Percentiles rank a stretch among this genome's conserved stretches.
Conservation (phyloP, 2,888 invertebrate genomes). For the Alitta virens region DNA sequence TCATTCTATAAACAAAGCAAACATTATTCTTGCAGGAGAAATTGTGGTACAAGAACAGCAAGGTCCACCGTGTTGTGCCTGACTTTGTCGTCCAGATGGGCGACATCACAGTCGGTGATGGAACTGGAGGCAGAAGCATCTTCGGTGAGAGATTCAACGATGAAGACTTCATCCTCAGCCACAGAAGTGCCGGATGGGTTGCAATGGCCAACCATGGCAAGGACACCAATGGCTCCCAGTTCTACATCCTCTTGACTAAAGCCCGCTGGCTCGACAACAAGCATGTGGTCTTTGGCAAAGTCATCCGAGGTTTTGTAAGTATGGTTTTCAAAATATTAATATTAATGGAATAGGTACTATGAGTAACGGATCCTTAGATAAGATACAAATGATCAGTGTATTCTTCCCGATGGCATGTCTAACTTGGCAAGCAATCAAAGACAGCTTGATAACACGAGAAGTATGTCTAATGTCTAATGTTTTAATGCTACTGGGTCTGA, state of each 20-base stretch:
- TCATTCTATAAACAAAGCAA: no score
- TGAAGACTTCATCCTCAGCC: conserved; percentile 53
- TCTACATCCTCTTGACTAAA: conserved; percentile 53
- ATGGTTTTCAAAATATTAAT: no score
- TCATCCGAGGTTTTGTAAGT: conserved; percentile 47
- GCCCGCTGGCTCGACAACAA: conserved; percentile 55
- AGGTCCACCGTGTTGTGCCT: conserved; percentile 53
- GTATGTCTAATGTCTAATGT: no score
- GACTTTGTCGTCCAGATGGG: conserved; percentile 58
- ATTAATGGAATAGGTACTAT: no score
- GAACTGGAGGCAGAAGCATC: conserved; percentile 55
- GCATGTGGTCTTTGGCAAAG: conserved; percentile 57
- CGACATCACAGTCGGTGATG: conserved; percentile 54
- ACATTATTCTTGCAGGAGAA: no score
- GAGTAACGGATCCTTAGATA: no score
- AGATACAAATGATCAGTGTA: no score
- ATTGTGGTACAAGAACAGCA: conserved; percentile 43
- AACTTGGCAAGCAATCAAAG: no score
- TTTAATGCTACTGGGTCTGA: no score
- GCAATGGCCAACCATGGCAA: conserved; percentile 57
- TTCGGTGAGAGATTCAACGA: conserved; percentile 54
- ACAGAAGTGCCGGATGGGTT: conserved; percentile 52
- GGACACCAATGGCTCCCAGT: conserved; percentile 57
- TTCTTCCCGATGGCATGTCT: no score
- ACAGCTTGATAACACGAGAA: no score